A percentile compares a stretch with the other conserved stretches of the same genome.
These are phyloP conservation scores for Girardinus metallicus DNA, from an alignment of 2,797 vertebrate species.

Conservation along the genomic window DNA sequence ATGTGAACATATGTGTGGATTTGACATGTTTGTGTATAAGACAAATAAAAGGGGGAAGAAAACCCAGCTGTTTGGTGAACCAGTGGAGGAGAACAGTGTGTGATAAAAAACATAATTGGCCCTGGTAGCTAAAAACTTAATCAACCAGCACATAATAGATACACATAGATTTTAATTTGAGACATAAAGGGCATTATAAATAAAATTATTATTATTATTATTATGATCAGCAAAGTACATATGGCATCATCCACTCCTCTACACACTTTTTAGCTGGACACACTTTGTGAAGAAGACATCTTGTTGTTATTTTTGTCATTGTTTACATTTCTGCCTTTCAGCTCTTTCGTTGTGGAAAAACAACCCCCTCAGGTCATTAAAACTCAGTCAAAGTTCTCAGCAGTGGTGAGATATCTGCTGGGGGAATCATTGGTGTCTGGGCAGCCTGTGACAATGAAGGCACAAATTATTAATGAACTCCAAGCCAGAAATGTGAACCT, in stretches of 20 bases:
- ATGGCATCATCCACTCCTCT: not conserved
- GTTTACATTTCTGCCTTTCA: slow-evolving; percentile 50
- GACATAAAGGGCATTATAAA: too few relatives aligned
- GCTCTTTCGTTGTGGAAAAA: slow-evolving; percentile 93
- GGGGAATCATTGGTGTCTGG: slow-evolving; percentile 85
- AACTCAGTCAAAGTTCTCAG: slow-evolving; percentile 98
- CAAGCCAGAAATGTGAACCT: slow-evolving; percentile 86
- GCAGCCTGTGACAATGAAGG: slow-evolving; percentile 87
- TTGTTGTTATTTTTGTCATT: not conserved
- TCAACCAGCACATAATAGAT: too few relatives aligned
- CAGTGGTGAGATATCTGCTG: slow-evolving; percentile 89
- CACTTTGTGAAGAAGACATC: not conserved
- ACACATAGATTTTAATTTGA: too few relatives aligned
- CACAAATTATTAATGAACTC: slow-evolving; percentile 92
- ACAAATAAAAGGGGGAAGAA: too few relatives aligned
- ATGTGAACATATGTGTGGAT: too few relatives aligned
- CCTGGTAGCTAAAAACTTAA: too few relatives aligned
- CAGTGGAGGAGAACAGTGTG: too few relatives aligned
- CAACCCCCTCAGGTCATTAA: slow-evolving; percentile 97
- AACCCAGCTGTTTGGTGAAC: too few relatives aligned
- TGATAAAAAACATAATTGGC: too few relatives aligned
- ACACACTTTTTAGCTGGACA: not conserved
- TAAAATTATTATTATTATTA: too few relatives aligned
- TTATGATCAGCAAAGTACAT: not conserved
- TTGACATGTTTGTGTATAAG: too few relatives aligned